Percentiles rank a stretch among this genome's conserved stretches.
Conservation (phyloP, 2,888 invertebrate genomes). For the Cenopis cana region DNA sequence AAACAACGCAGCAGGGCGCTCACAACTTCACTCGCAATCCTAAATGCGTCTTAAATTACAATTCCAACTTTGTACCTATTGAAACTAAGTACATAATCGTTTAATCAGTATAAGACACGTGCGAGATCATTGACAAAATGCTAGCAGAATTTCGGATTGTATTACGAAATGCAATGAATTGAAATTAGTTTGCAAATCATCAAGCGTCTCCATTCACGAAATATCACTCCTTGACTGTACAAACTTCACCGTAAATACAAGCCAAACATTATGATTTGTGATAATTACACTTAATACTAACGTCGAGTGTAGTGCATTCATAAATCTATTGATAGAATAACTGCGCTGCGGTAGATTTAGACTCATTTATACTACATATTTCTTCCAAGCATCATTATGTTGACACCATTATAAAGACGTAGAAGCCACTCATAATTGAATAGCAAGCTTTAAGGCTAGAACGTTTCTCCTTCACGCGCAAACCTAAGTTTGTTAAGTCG, state of each 20-base stretch:
- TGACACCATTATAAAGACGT: slow-evolving; percentile 42
- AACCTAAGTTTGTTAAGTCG: slow-evolving; percentile 55
- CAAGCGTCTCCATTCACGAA: slow-evolving; percentile 52
- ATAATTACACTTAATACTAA: slow-evolving; percentile 67
- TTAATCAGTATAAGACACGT: slow-evolving; percentile 44
- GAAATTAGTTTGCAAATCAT: slow-evolving; percentile 41
- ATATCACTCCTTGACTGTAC: slow-evolving; percentile 55
- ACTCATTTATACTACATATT: slow-evolving; percentile 37
- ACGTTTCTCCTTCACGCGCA: slow-evolving; percentile 50
- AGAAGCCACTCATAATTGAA: slow-evolving; percentile 27
- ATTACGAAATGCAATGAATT: slow-evolving; percentile 42
- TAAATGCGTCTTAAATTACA: slow-evolving; percentile 45
- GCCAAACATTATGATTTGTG: slow-evolving; percentile 72
- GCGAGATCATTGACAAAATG: slow-evolving; percentile 38
- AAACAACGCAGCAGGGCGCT: slow-evolving; percentile 70
- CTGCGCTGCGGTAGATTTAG: slow-evolving; percentile 53
- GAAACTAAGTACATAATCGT: slow-evolving; percentile 51
- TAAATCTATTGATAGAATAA: slow-evolving; percentile 58
- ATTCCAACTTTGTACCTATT: slow-evolving; percentile 51
- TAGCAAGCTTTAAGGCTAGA: slow-evolving; percentile 14
- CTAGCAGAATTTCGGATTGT: slow-evolving; percentile 32
- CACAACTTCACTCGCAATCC: slow-evolving; percentile 49
- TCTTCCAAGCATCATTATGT: slow-evolving; percentile 37
- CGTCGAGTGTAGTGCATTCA: slow-evolving; percentile 60
- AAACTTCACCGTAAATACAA: slow-evolving; percentile 59